These are phyloP conservation scores for Teleogryllus oceanicus DNA, from an alignment of 2,888 invertebrate species.

Conservation along the genomic window DNA sequence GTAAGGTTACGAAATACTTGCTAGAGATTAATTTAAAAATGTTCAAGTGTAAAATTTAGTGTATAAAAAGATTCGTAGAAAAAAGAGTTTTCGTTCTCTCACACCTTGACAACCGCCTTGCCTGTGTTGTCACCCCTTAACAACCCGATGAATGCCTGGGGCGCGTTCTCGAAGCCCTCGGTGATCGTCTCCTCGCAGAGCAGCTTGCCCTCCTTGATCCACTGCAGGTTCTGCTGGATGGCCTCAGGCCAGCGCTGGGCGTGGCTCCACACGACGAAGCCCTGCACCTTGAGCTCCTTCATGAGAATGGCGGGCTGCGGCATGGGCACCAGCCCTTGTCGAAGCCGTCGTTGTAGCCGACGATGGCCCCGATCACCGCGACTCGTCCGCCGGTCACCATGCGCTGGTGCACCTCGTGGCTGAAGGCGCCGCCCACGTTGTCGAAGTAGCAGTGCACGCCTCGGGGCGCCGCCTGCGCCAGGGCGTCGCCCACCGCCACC, in stretches of 20 bases:
- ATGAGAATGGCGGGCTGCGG: slow-evolving; percentile 56
- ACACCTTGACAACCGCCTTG: slow-evolving; percentile 65
- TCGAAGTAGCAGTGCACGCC: slow-evolving; percentile 72
- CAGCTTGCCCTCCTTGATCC: slow-evolving; percentile 62
- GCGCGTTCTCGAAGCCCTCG: slow-evolving; percentile 70
- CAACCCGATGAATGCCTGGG: slow-evolving; percentile 64
- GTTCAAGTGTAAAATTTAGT: too few relatives aligned
- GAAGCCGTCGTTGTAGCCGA: slow-evolving; percentile 56
- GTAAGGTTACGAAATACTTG: too few relatives aligned
- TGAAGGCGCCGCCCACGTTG: slow-evolving; percentile 44
- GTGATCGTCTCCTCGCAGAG: slow-evolving; percentile 45
- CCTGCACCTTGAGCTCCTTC: slow-evolving; percentile 60
- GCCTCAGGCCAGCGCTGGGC: slow-evolving; percentile 59
- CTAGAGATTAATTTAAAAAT: too few relatives aligned
- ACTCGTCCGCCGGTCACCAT: slow-evolving; percentile 62
- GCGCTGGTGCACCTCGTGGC: slow-evolving; percentile 55
- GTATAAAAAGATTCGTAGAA: too few relatives aligned
- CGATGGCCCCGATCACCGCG: slow-evolving; percentile 64
- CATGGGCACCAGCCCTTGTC: slow-evolving; percentile 48
- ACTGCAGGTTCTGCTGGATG: slow-evolving; percentile 58
- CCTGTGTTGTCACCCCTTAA: slow-evolving; percentile 64
- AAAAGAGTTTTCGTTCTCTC: not conserved
- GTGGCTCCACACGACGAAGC: slow-evolving; percentile 58
- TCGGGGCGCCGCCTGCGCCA: slow-evolving; percentile 62
- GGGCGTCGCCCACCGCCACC: slow-evolving; percentile 51